Base-by-base conservation (phyloP, 2,113 vertebrate species). In the Danionella cerebrum region DNA sequence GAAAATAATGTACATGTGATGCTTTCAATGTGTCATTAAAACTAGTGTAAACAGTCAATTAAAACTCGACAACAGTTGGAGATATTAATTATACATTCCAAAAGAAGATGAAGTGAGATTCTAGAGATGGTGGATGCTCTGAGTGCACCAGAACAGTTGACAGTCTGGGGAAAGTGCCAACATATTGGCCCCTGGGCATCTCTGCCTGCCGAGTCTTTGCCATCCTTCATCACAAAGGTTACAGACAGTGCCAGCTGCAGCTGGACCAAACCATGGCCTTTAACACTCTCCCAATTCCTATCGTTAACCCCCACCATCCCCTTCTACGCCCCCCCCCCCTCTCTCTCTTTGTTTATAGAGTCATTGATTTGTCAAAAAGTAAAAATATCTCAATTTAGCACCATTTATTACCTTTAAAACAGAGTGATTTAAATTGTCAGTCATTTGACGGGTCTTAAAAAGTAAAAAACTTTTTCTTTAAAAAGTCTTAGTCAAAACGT, bases 21-120 rank as follows among this genome's bases (percentile, higher is more conserved):
- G 44, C 44, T 48, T 48, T 48, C 29, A 29, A 14, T 48, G 22
- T 64, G 60, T 47, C 60, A 27, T 48, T 54, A 71, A 75, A 71
- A 58, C 47, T 71, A 41, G 68, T 51, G 70, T 67, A 71, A 73
- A 68, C 19, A 57, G 45, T 70, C 50, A 51, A 74, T 74, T 74
- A 70, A 60, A 38, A 42, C 39, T 66, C 53, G 29, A 42, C 38
- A 70, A 53, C 67, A 66, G 33, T 67, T 67, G 42, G 25, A 71
- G 55, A 44, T 74, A 70, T 74, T 70, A 71, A 71, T 71, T 75
- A 71, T 67, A 53, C 50, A 67, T 71, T 75, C 48, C 41, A 57
- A 60, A 59, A 58, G 25, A 66, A 67, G 50, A 74, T 66, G 57
- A 51, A 71, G 68, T 67, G 25, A 57, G 57, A 71, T 75, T 68